Base-by-base conservation (phyloP, 2,797 vertebrate genomes). In the Vespertilio murinus region DNA sequence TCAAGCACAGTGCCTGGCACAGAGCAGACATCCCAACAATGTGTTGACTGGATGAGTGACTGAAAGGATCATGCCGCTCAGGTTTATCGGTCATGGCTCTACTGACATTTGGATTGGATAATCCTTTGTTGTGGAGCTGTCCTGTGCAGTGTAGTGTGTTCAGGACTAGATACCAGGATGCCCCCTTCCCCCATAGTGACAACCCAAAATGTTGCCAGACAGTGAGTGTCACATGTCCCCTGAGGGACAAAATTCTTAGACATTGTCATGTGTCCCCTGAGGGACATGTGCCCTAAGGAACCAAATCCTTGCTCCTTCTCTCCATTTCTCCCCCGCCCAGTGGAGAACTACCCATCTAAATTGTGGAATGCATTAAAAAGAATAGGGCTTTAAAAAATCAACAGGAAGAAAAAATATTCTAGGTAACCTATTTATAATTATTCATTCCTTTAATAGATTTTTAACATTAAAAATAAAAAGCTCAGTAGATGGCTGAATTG, bases 331-430 rank as follows among this genome's bases (percentile, higher is more conserved):
- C 33, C n/a, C 22, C 0, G 1, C 23, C 69, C 56, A 28, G 17
- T 28, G 25, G 71, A 74, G 35, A 67, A 71, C 40, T 87, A 28
- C 18, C 13, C 47, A 91, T 84, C 47, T 59, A 67, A 94, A 84
- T 82, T n/a, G 33, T 25, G n/a, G 82, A 84, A 82, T 92, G 45
- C 7, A n/a, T 10, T 70, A 28, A 78, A 78, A 84, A 95, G 79
- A 86, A 82, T 56, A 91, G 59, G 67, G 52, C 45, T 88, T 88
- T 35, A 0, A 42, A 54, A 94, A 73, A 82, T 38, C 22, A 88
- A 49, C 28, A 71, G 45, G 18, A 79, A 38, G 64, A 69, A 35
- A 30, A 73, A 16, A 20, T 71, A 33, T 56, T 77, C 30, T 22
- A 47, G 35, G 28, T 78, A 90, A 71, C 5, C 28, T 25, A 22